phyloP scores from a whole-genome alignment of 2,888 invertebrate genomes.

The Griposia aprilina region DNA sequence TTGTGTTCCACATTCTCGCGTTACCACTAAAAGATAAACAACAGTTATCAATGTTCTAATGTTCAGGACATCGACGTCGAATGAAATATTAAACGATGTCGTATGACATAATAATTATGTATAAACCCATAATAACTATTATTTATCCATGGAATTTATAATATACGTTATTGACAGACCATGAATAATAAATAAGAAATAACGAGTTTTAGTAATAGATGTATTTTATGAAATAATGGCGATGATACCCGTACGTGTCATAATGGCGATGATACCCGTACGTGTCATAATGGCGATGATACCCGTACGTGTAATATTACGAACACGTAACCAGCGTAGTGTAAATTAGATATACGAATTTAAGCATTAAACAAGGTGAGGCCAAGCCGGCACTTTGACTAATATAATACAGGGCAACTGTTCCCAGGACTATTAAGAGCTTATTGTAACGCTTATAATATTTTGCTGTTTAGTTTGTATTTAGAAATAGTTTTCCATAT shows the following conservation, averaged over 20 bases:
- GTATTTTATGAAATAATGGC: slow-evolving; percentile 24
- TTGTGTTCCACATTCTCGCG: slow-evolving; percentile 34
- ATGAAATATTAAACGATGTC: background rate
- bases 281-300: no score
- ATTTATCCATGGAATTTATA: background rate
- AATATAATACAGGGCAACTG: slow-evolving; percentile 53
- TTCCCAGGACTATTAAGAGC: slow-evolving; percentile 59
- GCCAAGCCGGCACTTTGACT: slow-evolving; percentile 65
- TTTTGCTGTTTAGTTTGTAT: slow-evolving; percentile 54
- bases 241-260: slow-evolving; percentile 29
- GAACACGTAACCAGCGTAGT: slow-evolving; percentile 54
- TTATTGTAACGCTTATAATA: slow-evolving; percentile 57
- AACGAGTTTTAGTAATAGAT: background rate
- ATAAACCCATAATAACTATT: background rate
- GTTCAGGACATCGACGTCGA: background rate
- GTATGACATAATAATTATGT: background rate
- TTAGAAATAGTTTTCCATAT: slow-evolving; percentile 57
- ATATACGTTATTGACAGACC: slow-evolving; percentile 6
- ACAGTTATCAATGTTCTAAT: slow-evolving; percentile 6
- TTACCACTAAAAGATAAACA: slow-evolving; percentile 46
- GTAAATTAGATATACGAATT: slow-evolving; percentile 62
- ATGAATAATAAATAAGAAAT: slow-evolving; percentile 7
- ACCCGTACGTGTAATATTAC: slow-evolving; percentile 24
- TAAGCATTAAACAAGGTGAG: slow-evolving; percentile 63
- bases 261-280: slow-evolving; percentile 26